phyloP scores from a whole-genome alignment of 2,113 vertebrate species.

The Tenrec ecaudatus region DNA sequence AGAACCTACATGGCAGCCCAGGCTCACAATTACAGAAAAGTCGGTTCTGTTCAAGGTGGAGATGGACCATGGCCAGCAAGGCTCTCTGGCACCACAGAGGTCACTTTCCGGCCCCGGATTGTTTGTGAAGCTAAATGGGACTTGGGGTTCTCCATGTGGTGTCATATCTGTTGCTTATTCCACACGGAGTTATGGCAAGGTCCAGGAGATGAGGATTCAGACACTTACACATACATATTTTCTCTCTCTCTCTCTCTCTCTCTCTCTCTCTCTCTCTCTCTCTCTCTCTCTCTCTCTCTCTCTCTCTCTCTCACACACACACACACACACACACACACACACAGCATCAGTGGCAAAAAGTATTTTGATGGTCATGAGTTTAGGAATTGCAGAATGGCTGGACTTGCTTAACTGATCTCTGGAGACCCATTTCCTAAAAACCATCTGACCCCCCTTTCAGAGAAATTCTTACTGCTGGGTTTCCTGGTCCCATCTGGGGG shows the following conservation, averaged over 20 bases:
- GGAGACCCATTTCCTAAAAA: background rate
- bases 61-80: background rate
- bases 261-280: too few relatives aligned
- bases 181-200: background rate
- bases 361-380: background rate
- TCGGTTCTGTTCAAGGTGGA: background rate
- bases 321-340: background rate
- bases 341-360: background rate
- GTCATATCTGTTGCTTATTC: conserved; percentile 5
- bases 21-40: background rate
- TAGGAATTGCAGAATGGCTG: background rate
- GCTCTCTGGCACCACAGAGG: background rate
- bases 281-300: background rate
- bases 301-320: background rate
- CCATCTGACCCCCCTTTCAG: background rate
- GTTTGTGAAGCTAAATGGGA: conserved; percentile 11
- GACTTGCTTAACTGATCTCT: background rate
- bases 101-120: background rate
- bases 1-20: background rate
- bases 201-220: background rate
- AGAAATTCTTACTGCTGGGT: background rate
- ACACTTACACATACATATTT: too few relatives aligned
- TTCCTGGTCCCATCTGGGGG: background rate
- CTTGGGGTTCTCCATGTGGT: conserved; percentile 47
- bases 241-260: background rate